These are phyloP conservation scores for Anolis carolinensis DNA, from an alignment of 2,113 vertebrate species.

Conservation along the genomic window DNA sequence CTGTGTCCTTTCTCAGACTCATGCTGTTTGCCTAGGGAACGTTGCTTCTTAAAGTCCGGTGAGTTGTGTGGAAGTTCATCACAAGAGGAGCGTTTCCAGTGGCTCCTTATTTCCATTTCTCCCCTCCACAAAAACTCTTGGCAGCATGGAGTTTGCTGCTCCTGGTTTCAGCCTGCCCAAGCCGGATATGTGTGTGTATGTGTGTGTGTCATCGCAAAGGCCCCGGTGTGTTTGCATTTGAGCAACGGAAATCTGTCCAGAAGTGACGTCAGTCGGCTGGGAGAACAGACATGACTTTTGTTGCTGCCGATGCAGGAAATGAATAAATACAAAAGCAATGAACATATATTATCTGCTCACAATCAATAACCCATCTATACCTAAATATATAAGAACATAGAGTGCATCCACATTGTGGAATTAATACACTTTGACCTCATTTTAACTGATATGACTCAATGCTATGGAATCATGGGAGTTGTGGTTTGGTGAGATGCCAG, in stretches of 20 bases:
- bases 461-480: too few relatives aligned
- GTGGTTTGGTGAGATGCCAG: too few relatives aligned
- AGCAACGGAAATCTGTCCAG: not conserved
- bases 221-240: not conserved
- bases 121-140: not conserved
- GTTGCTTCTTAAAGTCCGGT: not conserved
- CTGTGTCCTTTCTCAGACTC: not conserved
- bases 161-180: not conserved
- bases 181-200: not conserved
- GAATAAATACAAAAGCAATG: too few relatives aligned
- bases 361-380: too few relatives aligned
- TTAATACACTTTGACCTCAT: too few relatives aligned
- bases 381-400: too few relatives aligned
- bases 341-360: too few relatives aligned
- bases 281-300: not conserved
- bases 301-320: too few relatives aligned
- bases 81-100: not conserved
- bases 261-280: not conserved
- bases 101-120: too few relatives aligned
- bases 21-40: not conserved
- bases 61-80: not conserved
- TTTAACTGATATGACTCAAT: too few relatives aligned
- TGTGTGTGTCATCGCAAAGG: not conserved
- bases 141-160: not conserved
- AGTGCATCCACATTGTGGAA: too few relatives aligned